Evolutionary conservation across 1,140 invertebrate genomes (phyloP).

Genomic region (silkworm (Bombyx mori)): DNA sequence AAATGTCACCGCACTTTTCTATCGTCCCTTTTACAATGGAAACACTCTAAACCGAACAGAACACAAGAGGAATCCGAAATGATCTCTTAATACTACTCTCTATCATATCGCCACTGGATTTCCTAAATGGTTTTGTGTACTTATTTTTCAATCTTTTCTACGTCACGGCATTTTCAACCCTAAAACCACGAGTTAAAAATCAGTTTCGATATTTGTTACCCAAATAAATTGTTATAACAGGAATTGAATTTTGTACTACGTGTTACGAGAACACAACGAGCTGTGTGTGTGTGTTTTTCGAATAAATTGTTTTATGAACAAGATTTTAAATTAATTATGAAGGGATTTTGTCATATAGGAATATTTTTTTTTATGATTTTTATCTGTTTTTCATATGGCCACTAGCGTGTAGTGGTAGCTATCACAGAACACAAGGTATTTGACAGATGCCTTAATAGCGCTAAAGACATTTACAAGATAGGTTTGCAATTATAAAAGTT

Average conservation of each 20-base stretch:
- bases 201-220: conserved; percentile 4
- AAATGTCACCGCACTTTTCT: too few relatives aligned
- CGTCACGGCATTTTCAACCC: conserved; percentile 14
- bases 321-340: background rate
- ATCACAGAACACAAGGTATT: too few relatives aligned
- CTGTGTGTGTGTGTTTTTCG: conserved; percentile 29
- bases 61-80: conserved; percentile 56
- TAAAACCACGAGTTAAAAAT: conserved; percentile 6
- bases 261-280: conserved; percentile 28
- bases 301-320: conserved; percentile 8
- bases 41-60: conserved; percentile 22
- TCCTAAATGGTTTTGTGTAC: conserved; percentile 33
- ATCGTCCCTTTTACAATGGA: conserved; percentile 24
- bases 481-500: too few relatives aligned
- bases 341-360: background rate
- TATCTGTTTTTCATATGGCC: background rate
- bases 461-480: too few relatives aligned
- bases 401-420: background rate
- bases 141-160: conserved; percentile 25
- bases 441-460: too few relatives aligned
- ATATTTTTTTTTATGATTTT: background rate
- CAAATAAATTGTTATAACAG: background rate
- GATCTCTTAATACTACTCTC: conserved; percentile 55
- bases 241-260: conserved; percentile 36
- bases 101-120: conserved; percentile 45